Conservation (phyloP, 2,113 vertebrate species). For the Ophiodon elongatus region DNA sequence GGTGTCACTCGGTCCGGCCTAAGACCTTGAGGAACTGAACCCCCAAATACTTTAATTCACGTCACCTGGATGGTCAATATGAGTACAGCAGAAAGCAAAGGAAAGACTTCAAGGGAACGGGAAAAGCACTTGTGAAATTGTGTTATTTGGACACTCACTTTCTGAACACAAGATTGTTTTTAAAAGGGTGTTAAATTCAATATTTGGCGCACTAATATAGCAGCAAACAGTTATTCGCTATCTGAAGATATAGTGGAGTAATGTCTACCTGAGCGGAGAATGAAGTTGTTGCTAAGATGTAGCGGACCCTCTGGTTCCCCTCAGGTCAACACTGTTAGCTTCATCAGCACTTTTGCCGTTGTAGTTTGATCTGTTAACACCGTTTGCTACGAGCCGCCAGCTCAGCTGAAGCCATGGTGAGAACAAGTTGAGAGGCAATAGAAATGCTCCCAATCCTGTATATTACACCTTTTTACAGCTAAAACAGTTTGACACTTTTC, state of each 20-base stretch:
- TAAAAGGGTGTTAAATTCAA: too few species aligned
- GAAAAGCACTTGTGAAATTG: constrained; percentile 1
- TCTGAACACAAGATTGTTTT: not conserved
- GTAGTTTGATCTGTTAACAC: too few species aligned
- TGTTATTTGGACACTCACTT: not conserved
- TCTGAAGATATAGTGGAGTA: too few species aligned
- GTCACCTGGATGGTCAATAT: constrained; percentile 1
- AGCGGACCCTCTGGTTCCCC: too few species aligned
- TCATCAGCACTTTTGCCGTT: too few species aligned
- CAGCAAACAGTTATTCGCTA: too few species aligned
- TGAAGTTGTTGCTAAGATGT: not conserved
- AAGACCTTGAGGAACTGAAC: not conserved
- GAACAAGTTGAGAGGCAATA: too few species aligned
- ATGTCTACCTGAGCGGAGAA: not conserved
- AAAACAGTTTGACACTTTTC: not conserved
- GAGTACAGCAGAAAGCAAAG: not conserved
- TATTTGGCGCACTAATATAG: too few species aligned
- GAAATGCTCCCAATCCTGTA: not conserved
- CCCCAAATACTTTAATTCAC: constrained; percentile 1
- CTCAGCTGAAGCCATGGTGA: too few species aligned
- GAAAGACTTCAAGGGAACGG: not conserved
- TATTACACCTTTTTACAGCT: not conserved
- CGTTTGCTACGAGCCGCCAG: too few species aligned
- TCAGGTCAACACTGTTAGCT: not conserved
- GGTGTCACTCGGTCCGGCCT: not conserved